phyloP scores from a whole-genome alignment of 1,140 invertebrate species.

The Lepidurus couesii region DNA sequence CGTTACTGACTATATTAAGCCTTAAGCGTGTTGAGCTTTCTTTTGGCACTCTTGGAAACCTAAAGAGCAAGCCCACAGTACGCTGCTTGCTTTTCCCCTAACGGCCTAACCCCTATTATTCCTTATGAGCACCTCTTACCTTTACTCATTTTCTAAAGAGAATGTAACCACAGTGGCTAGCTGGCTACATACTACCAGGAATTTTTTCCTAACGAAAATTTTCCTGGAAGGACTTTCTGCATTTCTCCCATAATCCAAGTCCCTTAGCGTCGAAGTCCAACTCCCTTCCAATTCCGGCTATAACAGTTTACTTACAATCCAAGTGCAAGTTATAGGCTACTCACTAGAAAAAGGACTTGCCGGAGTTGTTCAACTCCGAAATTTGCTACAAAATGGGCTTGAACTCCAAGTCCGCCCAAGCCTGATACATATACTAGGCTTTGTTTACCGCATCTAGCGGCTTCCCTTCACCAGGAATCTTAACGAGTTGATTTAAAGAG shows the following conservation, averaged over 20 bases:
- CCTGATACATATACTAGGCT: background rate
- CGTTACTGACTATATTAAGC: too few species aligned
- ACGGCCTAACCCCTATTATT: background rate
- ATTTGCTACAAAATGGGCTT: conserved; percentile 15
- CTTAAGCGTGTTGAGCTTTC: background rate
- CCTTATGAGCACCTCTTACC: background rate
- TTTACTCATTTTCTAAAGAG: background rate
- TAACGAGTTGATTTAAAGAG: too few species aligned
- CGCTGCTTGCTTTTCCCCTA: background rate
- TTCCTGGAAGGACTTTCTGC: background rate
- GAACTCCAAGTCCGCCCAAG: background rate
- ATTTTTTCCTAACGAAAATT: background rate
- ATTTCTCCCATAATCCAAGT: background rate
- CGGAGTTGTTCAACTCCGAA: background rate
- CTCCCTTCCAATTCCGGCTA: too few species aligned
- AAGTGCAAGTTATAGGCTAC: too few species aligned
- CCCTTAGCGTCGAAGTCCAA: background rate
- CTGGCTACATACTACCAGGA: background rate
- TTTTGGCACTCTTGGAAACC: background rate
- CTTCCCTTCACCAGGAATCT: too few species aligned
- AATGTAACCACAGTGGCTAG: background rate
- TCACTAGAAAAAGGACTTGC: too few species aligned
- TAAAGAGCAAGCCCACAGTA: background rate
- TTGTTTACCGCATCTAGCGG: too few species aligned
- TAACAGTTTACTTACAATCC: too few species aligned